Base-by-base conservation (phyloP, 2,113 vertebrate species). In the Coryphaenoides rupestris region DNA sequence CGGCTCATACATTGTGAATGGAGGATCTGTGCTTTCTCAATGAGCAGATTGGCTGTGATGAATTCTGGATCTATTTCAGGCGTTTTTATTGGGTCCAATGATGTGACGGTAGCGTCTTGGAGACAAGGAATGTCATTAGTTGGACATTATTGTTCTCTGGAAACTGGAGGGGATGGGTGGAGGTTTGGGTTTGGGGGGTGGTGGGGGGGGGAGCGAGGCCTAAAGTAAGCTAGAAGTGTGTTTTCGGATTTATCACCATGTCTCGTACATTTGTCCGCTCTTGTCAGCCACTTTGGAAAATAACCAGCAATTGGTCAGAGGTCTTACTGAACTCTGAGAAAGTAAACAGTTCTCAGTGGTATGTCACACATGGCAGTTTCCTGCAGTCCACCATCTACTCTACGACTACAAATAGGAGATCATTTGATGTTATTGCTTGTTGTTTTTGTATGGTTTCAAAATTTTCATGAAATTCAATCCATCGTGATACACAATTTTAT, bases 1-100 rank as follows among this genome's bases (percentile, higher is more conserved):
- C 7, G 55, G 55, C 66, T 74, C 66, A 64, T 57, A 58, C 57
- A 40, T 60, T 75, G 72, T 76, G 63, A 82, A 81, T 75, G 62
- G 56, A 55, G 40, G 19, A 54, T 68, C 60, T 67, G 64, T 69
- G 60, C 73, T 78, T 69, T 71, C 53, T 80, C 59, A 72, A 56
- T 75, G 69, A 63, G 22, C 45, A 60, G 52, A 63, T 73, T 19
- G 10, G 28, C 19, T 52, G 9, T 58, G 49, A 52, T 68, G 26
- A 60, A 62, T 49, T 71, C 2, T 45, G 24, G 40, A 47, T n/a
- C 10, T 58, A n/a, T 45, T 1, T 0, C 52, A 16, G 19, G 59
- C 21, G 0, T 66, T 13, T 59, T 7, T 64, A 52, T 13, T 49
- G 7, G 63, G 56, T 53, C 26, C 1, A 58, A 2, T 59, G 26